Evolutionary conservation across 2,797 vertebrate species (phyloP).

Genomic region (Ispidina lecontei): DNA sequence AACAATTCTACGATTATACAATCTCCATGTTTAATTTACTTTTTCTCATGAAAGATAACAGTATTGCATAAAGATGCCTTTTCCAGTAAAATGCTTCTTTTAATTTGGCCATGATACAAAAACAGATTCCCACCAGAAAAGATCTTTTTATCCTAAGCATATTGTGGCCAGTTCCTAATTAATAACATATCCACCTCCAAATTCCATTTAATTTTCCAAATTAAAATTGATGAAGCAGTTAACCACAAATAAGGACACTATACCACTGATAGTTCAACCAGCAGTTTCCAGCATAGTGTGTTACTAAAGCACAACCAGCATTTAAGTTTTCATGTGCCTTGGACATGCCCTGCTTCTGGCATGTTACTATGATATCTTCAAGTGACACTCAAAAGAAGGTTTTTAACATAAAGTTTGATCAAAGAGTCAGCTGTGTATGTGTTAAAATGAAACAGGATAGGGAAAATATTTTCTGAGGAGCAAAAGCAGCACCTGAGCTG

Average conservation of each 20-base stretch:
- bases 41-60: slow-evolving; percentile 45
- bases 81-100: slow-evolving; percentile 69
- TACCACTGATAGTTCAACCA: slow-evolving; percentile 28
- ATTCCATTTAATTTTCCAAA: slow-evolving; percentile 70
- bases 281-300: not conserved
- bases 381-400: not conserved
- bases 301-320: slow-evolving; percentile 4
- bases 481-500: not conserved
- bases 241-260: slow-evolving; percentile 56
- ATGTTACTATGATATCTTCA: slow-evolving; percentile 9
- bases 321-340: slow-evolving; percentile 5
- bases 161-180: slow-evolving; percentile 73
- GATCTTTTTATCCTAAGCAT: slow-evolving; percentile 68
- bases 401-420: slow-evolving; percentile 32
- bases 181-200: slow-evolving; percentile 71
- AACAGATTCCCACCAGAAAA: slow-evolving; percentile 69
- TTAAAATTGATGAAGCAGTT: slow-evolving; percentile 73
- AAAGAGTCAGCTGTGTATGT: not conserved
- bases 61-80: slow-evolving; percentile 60
- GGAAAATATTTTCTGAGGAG: not conserved
- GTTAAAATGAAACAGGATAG: not conserved
- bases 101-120: slow-evolving; percentile 67
- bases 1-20: not conserved
- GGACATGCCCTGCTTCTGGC: not conserved
- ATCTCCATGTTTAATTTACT: slow-evolving; percentile 54